phyloP scores from a whole-genome alignment of 2,797 vertebrate genomes.

The Neosilurus hyrtlii region DNA sequence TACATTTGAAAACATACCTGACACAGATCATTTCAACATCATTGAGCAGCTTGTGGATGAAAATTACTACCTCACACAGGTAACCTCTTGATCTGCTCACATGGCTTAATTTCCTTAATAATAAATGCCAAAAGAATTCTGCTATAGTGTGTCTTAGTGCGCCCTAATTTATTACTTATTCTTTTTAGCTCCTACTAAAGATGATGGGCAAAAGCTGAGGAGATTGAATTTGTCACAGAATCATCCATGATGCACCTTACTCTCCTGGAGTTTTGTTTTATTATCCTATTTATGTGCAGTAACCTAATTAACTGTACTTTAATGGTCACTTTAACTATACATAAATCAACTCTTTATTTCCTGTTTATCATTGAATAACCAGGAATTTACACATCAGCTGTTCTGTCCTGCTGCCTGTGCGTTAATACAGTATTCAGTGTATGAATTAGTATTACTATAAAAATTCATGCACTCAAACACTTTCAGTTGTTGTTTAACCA shows the following conservation, averaged over 20 bases:
- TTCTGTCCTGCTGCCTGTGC: background rate
- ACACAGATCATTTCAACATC: constrained; percentile 77
- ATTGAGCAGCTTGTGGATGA: constrained; percentile 72
- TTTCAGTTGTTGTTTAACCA: background rate
- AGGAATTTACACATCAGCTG: background rate
- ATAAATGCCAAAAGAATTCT: background rate
- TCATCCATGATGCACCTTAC: background rate
- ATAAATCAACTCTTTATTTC: background rate
- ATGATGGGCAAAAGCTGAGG: constrained; percentile 71
- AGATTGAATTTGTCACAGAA: background rate
- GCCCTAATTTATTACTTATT: constrained; percentile 11
- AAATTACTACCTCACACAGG: constrained; percentile 74
- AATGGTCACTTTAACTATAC: background rate
- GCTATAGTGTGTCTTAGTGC: background rate
- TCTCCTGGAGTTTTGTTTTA: background rate
- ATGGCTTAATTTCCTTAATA: background rate
- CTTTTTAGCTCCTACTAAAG: constrained; percentile 71
- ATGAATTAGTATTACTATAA: background rate
- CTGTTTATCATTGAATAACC: background rate
- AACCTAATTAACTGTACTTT: constrained; percentile 1
- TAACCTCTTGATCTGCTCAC: constrained; percentile 41
- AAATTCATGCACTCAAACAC: constrained; percentile 7
- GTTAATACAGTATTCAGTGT: background rate
- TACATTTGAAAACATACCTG: constrained; percentile 68
- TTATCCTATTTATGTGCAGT: background rate